Conservation (phyloP, 2,797 vertebrate species). For the Lutjanus campechanus region DNA sequence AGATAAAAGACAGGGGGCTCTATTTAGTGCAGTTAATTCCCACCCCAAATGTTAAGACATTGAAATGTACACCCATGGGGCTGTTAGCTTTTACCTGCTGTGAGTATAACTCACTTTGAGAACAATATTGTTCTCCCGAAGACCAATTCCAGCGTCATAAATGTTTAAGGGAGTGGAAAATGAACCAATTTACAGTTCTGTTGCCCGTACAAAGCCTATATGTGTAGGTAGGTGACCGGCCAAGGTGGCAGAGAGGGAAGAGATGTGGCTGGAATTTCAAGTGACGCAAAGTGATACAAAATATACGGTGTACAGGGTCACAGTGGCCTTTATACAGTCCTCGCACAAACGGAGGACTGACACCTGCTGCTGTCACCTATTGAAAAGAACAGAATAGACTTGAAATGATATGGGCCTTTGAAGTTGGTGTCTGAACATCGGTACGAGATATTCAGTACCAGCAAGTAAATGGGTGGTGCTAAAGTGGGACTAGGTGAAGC, state of each 20-base stretch:
- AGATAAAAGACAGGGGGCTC: conserved; percentile 25
- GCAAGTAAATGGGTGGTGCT: background rate
- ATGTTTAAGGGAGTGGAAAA: conserved; percentile 72
- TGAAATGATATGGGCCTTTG: background rate
- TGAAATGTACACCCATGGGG: conserved; percentile 32
- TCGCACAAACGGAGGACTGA: background rate
- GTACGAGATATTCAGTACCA: background rate
- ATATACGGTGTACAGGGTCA: conserved; percentile 41
- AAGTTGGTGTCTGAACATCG: background rate
- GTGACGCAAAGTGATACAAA: conserved; percentile 6
- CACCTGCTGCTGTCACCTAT: background rate
- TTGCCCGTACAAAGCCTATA: conserved; percentile 43
- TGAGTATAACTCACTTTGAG: conserved; percentile 65
- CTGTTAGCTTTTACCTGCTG: conserved; percentile 53
- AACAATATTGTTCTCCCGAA: conserved; percentile 66
- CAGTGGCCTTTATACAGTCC: conserved; percentile 23
- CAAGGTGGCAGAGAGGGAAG: conserved; percentile 45
- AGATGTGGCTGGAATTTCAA: conserved; percentile 63
- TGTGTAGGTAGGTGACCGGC: conserved; percentile 51
- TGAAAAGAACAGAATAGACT: background rate
- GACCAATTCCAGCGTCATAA: conserved; percentile 71
- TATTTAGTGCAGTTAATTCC: conserved; percentile 21
- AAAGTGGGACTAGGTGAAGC: background rate
- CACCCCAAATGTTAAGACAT: conserved; percentile 22
- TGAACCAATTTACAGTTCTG: conserved; percentile 68